phyloP scores from a whole-genome alignment of 1,140 invertebrate genomes.

The Aleiodes sp. region DNA sequence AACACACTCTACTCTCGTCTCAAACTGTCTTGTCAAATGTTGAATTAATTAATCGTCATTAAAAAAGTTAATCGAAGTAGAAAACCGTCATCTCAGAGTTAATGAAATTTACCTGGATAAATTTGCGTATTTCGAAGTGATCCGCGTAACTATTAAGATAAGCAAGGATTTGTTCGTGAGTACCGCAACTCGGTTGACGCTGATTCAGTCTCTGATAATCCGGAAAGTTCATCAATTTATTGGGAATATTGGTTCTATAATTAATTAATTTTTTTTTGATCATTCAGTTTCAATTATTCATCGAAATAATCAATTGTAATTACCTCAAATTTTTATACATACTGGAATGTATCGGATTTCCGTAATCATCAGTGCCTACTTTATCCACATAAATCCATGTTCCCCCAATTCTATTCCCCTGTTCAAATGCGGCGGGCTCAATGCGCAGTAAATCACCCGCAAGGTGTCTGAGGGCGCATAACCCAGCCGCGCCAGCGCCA shows the following conservation, averaged over 20 bases:
- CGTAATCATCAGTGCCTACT: constrained; percentile 69
- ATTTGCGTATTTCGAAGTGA: constrained; percentile 65
- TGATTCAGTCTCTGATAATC: constrained; percentile 70
- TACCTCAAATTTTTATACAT: constrained; percentile 72
- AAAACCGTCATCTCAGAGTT: background rate
- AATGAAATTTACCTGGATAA: constrained; percentile 65
- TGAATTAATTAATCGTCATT: background rate
- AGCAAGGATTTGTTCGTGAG: constrained; percentile 70
- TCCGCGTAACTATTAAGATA: constrained; percentile 73
- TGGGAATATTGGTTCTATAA: constrained; percentile 79
- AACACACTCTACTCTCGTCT: constrained; percentile 53
- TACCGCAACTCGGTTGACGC: constrained; percentile 67
- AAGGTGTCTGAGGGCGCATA: constrained; percentile 74
- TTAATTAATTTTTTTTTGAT: constrained; percentile 20
- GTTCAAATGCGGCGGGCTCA: constrained; percentile 72
- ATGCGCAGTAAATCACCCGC: constrained; percentile 51
- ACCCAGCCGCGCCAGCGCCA: constrained; percentile 81
- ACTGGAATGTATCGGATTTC: constrained; percentile 74
- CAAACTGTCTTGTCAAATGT: constrained; percentile 44
- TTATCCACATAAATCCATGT: constrained; percentile 79
- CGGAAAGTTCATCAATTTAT: constrained; percentile 80
- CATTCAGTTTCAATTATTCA: constrained; percentile 38
- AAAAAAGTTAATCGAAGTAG: background rate
- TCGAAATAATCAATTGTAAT: constrained; percentile 13
- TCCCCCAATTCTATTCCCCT: constrained; percentile 72